Evolutionary conservation across 1,140 invertebrate species (phyloP).

Genomic region (Drosophila ambigua): DNA sequence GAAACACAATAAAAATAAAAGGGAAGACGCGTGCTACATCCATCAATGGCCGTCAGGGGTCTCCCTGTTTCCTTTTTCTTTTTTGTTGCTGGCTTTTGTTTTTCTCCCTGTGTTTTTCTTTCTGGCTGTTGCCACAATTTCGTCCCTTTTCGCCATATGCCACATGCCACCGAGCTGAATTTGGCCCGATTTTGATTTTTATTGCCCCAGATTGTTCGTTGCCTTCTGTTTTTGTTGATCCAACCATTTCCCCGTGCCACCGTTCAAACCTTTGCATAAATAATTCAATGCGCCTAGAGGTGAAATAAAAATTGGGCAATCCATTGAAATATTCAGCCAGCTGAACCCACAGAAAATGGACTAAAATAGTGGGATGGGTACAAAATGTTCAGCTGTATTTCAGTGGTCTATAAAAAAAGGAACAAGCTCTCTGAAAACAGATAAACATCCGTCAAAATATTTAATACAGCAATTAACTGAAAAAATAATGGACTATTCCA

Average conservation of each 20-base stretch:
- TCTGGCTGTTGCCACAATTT: conserved; percentile 35
- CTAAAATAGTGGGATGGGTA: conserved; percentile 1
- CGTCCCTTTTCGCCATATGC: conserved; percentile 35
- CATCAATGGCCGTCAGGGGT: conserved; percentile 51
- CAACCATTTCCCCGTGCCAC: conserved; percentile 1
- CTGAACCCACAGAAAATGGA: conserved; percentile 7
- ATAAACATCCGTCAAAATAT: conserved; percentile 16
- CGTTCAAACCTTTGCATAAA: conserved; percentile 55
- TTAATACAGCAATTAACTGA: conserved; percentile 4
- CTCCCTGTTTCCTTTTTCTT: conserved; percentile 2
- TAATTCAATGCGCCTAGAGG: conserved; percentile 51
- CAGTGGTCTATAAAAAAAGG: no score
- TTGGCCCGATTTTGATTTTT: conserved; percentile 67
- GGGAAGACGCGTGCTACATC: conserved; percentile 56
- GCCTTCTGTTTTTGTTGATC: conserved; percentile 1
- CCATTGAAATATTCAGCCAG: conserved; percentile 59
- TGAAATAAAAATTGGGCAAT: conserved; percentile 46
- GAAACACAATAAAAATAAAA: conserved; percentile 30
- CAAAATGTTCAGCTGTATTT: conserved; percentile 8
- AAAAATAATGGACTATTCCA: conserved; percentile 14
- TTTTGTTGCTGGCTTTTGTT: conserved; percentile 47
- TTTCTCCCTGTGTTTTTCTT: conserved; percentile 43
- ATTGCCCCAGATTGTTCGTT: conserved; percentile 39
- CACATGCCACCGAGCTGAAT: conserved; percentile 39
- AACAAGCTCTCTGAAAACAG: neutral